Evolutionary conservation across 2,797 vertebrate species (phyloP).

Genomic region (Lophius americanus): DNA sequence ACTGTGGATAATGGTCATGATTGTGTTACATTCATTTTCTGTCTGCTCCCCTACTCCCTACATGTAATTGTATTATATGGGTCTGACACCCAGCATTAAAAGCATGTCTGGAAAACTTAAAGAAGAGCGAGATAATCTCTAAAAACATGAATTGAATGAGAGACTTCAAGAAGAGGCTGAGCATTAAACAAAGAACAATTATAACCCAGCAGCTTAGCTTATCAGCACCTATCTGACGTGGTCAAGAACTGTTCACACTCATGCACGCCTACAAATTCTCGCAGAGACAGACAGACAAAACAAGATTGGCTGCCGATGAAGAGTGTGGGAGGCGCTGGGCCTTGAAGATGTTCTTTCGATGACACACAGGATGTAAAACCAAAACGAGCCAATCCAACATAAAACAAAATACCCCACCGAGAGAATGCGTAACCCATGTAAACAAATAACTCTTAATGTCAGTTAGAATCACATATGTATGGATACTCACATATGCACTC

Average conservation of each 20-base stretch:
- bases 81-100: conserved; percentile 39
- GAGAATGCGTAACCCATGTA: background rate
- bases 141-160: conserved; percentile 75
- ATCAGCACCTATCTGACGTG: conserved; percentile 74
- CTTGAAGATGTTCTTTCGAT: conserved; percentile 60
- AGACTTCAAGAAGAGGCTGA: conserved; percentile 79
- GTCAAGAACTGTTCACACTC: conserved; percentile 65
- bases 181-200: conserved; percentile 79
- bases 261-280: conserved; percentile 39
- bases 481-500: background rate
- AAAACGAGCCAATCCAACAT: conserved; percentile 30
- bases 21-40: background rate
- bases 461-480: background rate
- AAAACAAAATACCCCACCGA: conserved; percentile 4
- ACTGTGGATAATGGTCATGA: conserved; percentile 5
- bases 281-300: conserved; percentile 41
- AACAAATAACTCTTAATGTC: conserved; percentile 1
- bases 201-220: conserved; percentile 71
- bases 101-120: conserved; percentile 29
- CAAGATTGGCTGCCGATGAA: conserved; percentile 49
- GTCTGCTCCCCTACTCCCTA: conserved; percentile 25
- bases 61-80: conserved; percentile 60
- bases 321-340: conserved; percentile 41
- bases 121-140: conserved; percentile 50
- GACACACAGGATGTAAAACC: conserved; percentile 51